These are phyloP conservation scores for Bombycilla garrulus DNA, from an alignment of 2,113 vertebrate species.

Conservation along the genomic window DNA sequence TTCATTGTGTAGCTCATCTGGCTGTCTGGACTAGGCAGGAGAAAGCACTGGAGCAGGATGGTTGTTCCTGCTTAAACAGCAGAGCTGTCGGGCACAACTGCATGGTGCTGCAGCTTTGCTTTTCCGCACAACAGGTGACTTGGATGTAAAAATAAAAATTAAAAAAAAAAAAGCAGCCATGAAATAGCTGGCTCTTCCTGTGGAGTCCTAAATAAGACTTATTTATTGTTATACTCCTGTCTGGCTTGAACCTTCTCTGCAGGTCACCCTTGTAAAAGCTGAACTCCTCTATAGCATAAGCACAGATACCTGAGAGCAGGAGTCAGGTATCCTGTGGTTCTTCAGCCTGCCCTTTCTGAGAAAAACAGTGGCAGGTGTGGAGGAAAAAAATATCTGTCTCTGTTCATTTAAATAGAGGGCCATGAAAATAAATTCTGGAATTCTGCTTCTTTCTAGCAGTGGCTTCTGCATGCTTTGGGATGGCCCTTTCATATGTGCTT, in stretches of 20 bases:
- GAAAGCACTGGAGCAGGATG: neutral
- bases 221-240: neutral
- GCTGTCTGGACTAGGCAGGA: neutral
- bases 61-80: neutral
- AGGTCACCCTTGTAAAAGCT: neutral
- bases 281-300: neutral
- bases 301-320: neutral
- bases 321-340: neutral
- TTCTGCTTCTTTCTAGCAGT: neutral
- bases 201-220: neutral
- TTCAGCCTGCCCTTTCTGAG: neutral
- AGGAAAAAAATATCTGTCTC: neutral
- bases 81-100: neutral
- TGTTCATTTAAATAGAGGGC: neutral
- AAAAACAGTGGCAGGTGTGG: neutral
- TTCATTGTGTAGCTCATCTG: accelerated
- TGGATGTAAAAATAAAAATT: neutral
- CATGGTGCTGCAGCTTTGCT: neutral
- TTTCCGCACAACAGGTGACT: neutral
- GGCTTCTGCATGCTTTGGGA: neutral
- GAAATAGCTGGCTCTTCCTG: neutral
- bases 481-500: neutral
- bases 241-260: neutral
- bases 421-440: neutral
- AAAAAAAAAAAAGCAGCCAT: neutral